Conservation (phyloP, 2,113 vertebrate genomes). For the Neogale vison region DNA sequence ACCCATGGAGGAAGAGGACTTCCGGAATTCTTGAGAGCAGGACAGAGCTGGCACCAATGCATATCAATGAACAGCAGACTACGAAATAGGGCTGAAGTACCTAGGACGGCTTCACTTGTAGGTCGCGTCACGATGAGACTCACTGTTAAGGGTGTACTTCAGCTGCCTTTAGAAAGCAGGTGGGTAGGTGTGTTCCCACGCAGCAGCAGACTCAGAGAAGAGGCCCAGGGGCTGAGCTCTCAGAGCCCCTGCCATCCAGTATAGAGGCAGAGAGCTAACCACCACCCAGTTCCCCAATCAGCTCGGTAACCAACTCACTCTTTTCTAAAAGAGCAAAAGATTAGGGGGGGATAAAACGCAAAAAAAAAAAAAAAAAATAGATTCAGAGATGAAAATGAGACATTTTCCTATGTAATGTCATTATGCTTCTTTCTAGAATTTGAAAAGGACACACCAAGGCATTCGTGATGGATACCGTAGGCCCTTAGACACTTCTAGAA, state of each 20-base stretch:
- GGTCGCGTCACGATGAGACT: background rate
- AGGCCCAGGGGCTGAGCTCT: background rate
- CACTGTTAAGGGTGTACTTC: background rate
- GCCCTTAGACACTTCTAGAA: background rate
- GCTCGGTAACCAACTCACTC: background rate
- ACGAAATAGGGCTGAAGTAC: background rate
- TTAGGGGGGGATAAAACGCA: too few relatives aligned
- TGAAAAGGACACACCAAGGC: slow-evolving; percentile 32
- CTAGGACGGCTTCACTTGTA: background rate
- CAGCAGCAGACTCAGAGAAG: background rate
- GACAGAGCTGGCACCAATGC: background rate
- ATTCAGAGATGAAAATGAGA: slow-evolving; percentile 15
- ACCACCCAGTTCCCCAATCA: background rate
- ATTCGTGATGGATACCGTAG: background rate
- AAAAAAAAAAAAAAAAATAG: background rate
- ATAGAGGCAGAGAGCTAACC: background rate
- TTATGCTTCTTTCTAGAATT: slow-evolving; percentile 12
- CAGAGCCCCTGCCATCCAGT: too few relatives aligned
- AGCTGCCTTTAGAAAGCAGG: background rate
- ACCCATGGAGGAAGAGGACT: background rate
- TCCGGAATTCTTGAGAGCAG: background rate
- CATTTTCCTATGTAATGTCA: background rate
- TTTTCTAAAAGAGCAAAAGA: slow-evolving; percentile 19
- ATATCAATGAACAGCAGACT: background rate
- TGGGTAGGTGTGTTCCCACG: background rate